phyloP scores from a whole-genome alignment of 2,113 vertebrate genomes.

The Columba livia region DNA sequence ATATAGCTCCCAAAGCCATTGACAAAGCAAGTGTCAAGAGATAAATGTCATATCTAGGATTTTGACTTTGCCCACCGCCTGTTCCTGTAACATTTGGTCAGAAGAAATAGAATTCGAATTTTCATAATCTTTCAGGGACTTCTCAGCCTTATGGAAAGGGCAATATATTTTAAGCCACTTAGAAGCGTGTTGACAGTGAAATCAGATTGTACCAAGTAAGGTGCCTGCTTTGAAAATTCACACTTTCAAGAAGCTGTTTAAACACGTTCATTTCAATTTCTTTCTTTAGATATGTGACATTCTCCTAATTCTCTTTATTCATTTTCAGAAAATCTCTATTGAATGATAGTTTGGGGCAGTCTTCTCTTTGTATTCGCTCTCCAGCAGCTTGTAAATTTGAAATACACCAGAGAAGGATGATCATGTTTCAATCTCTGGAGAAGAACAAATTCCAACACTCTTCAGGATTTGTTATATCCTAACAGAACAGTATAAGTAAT shows the following conservation, averaged over 20 bases:
- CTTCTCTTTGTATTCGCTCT: background rate
- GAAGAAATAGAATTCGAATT: slow-evolving; percentile 16
- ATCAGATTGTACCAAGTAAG: background rate
- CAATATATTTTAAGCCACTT: slow-evolving; percentile 36
- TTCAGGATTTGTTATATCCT: background rate
- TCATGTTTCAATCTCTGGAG: background rate
- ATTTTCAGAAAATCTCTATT: background rate
- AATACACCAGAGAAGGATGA: background rate
- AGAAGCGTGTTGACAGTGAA: background rate
- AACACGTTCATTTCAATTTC: background rate
- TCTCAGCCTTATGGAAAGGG: background rate
- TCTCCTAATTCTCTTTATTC: background rate
- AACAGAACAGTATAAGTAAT: background rate
- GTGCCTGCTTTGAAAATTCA: slow-evolving; percentile 6
- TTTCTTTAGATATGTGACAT: background rate
- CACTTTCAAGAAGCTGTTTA: background rate
- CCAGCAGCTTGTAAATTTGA: background rate
- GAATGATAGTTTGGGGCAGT: background rate
- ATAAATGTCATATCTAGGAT: background rate
- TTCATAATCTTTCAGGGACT: slow-evolving; percentile 11
- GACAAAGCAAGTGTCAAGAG: slow-evolving; percentile 6
- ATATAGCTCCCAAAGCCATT: background rate
- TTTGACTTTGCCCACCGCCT: slow-evolving; percentile 13
- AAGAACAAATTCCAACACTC: background rate
- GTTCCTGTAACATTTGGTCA: slow-evolving; percentile 40